These are phyloP conservation scores for Panthera tigris DNA, from an alignment of 2,113 vertebrate species.

Conservation along the genomic window DNA sequence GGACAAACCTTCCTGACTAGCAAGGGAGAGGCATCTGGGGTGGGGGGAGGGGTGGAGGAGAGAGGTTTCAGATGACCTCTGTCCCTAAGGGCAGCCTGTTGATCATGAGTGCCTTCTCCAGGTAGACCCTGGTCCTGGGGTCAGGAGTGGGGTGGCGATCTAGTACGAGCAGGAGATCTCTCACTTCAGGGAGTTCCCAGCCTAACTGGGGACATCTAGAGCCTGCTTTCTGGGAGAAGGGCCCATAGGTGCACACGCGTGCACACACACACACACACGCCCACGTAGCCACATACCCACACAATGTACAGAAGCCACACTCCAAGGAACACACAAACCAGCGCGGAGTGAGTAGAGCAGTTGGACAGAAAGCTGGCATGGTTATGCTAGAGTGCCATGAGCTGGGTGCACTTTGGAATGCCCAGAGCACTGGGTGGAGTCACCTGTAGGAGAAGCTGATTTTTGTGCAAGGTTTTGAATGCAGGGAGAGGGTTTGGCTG, in stretches of 20 bases:
- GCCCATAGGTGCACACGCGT: neutral
- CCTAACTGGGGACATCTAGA: neutral
- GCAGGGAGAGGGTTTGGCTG: neutral
- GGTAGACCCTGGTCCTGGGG: neutral
- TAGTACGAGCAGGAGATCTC: neutral
- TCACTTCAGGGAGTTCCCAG: neutral
- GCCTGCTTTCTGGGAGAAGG: neutral
- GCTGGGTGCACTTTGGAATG: too few relatives aligned
- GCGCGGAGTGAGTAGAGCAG: neutral
- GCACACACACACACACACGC: neutral
- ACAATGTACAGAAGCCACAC: neutral
- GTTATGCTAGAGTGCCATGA: neutral
- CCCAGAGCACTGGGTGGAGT: neutral
- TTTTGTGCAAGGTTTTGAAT: neutral
- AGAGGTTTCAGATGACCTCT: neutral
- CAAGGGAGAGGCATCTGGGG: too few relatives aligned
- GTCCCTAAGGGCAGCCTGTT: neutral
- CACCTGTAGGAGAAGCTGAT: neutral
- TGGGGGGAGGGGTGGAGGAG: accelerated
- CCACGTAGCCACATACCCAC: too few relatives aligned
- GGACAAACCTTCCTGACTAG: too few relatives aligned
- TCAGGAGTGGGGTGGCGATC: neutral
- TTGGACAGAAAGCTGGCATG: accelerated
- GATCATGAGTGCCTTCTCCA: neutral
- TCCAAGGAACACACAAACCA: neutral